Base-by-base conservation (phyloP, 1,140 invertebrate genomes). In the Drosophila erecta region DNA sequence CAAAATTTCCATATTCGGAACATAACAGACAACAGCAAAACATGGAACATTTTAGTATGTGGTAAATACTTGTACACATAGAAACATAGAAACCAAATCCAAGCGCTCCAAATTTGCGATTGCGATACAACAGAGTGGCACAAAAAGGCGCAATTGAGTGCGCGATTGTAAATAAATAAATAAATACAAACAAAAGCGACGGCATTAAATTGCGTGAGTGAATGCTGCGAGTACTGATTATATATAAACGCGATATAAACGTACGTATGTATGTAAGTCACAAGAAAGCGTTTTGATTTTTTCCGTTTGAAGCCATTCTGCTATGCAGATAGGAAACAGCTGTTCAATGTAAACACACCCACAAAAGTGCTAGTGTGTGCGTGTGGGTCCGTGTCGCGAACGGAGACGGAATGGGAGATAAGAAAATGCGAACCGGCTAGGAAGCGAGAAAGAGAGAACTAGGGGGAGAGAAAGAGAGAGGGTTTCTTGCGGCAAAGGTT, bases 321-420 rank as follows among this genome's bases (percentile, higher is more conserved):
- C 24, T 44, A 20, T 66, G 17, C 24, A 50, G 64, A 66, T 66
- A 78, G 49, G 76, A 57, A 87, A 89, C 84, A 87, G 83, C 83
- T 86, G 81, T 86, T 86, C 59, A 71, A 41, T 61, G 75, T 86
- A 61, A 75, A 69, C 77, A 81, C 72, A 70, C 59, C 76, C 41
- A 61, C 30, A 69, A 35, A 46, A 11, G 50, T 8, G 0, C 14
- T 49, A 33, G 22, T 6, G 30, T 33, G 38, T 54, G 24, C 24
- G 35, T 50, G 44, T 33, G 15, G 54, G 44, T 30, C 44, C 12
- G 50, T n/a, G 55, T 8, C 30, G 44, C 49, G 37, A 51, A 43
- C 44, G 12, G 55, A 37, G 55, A 57, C 20, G 41, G 41, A 72
- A 58, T 14, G 38, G 44, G 3, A 70, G 59, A 75, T 61, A 70